Evolutionary conservation across 2,888 invertebrate genomes (phyloP).

Genomic region (Mesorhabditis spiculigera): DNA sequence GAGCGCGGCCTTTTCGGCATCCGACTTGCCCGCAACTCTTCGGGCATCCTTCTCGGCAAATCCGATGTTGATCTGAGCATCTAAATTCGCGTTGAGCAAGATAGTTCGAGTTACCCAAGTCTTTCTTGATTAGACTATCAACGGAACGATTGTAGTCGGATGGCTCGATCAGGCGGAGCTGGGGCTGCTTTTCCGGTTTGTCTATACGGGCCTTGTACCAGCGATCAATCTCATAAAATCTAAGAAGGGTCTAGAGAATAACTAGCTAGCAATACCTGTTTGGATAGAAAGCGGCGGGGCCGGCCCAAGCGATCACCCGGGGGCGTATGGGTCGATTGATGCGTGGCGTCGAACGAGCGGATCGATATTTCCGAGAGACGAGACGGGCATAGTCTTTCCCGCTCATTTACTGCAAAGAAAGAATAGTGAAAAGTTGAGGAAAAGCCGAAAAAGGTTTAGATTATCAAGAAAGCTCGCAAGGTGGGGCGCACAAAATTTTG

Average conservation of each 20-base stretch:
- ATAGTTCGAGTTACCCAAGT: conserved; percentile 12
- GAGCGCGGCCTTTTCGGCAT: conserved; percentile 24
- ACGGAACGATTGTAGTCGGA: conserved; percentile 36
- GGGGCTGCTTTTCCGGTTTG: conserved; percentile 49
- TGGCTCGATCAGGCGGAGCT: conserved; percentile 54
- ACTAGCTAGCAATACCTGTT: conserved; percentile 33
- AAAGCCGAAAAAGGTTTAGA: no score
- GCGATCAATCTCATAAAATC: conserved; percentile 55
- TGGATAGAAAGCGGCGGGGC: conserved; percentile 52
- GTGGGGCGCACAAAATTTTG: no score
- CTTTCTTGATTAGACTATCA: conserved; percentile 28
- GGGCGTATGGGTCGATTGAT: conserved; percentile 49
- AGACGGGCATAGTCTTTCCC: conserved; percentile 38
- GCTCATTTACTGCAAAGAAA: conserved; percentile 22
- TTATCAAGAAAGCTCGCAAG: no score
- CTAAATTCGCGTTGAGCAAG: conserved; percentile 15
- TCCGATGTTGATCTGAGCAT: conserved; percentile 43
- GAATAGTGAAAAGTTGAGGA: no score
- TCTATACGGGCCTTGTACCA: conserved; percentile 59
- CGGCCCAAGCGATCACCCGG: conserved; percentile 55
- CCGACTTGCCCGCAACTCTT: conserved; percentile 12
- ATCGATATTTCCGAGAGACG: conserved; percentile 41
- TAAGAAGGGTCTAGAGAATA: conserved; percentile 19
- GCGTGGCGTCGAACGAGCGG: conserved; percentile 38
- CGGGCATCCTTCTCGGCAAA: conserved; percentile 24